phyloP scores from a whole-genome alignment of 2,797 vertebrate species.

The Enteromius thamalakanensis region DNA sequence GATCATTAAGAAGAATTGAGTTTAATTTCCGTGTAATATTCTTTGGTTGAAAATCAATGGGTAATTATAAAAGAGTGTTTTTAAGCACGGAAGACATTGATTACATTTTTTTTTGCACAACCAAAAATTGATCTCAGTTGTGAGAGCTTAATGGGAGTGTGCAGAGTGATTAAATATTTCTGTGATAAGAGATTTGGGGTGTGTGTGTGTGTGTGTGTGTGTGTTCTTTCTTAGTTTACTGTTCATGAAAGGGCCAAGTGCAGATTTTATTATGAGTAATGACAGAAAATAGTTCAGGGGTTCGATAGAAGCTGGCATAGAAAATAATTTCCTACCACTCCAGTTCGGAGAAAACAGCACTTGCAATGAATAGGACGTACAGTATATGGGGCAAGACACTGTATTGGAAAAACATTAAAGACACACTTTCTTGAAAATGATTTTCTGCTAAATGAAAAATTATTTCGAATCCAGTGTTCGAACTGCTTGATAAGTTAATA shows the following conservation, averaged over 20 bases:
- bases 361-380: not conserved
- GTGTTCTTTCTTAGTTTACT: not conserved
- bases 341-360: not conserved
- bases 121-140: not conserved
- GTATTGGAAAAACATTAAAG: not conserved
- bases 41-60: too few species aligned
- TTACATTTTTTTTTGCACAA: too few species aligned
- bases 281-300: not conserved
- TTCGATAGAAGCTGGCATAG: not conserved
- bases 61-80: too few species aligned
- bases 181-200: constrained; percentile 1
- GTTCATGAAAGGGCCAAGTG: constrained; percentile 8
- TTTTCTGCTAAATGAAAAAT: not conserved
- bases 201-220: too few species aligned
- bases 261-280: constrained; percentile 7
- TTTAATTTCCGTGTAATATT: too few species aligned
- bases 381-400: too few species aligned
- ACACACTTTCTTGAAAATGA: not conserved
- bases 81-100: too few species aligned
- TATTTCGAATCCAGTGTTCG: not conserved
- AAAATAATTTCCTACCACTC: not conserved
- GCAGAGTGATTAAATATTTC: constrained; percentile 14
- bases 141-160: not conserved
- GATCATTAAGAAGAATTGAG: too few species aligned
- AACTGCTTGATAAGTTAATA: not conserved